Evolutionary conservation across 2,113 vertebrate genomes (phyloP).

Genomic region (Indicator maculatus): DNA sequence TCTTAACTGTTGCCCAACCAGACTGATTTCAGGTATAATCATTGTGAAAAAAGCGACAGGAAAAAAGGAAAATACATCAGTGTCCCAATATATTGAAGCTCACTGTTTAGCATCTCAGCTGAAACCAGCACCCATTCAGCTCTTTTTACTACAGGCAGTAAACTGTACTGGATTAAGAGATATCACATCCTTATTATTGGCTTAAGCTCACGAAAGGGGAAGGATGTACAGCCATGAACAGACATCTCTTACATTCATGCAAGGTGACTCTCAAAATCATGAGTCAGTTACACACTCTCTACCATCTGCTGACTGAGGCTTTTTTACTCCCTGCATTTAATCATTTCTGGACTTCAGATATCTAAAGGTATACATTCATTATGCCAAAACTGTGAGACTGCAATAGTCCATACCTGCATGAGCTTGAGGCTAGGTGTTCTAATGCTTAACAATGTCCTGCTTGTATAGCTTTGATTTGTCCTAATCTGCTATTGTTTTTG

Average conservation of each 20-base stretch:
- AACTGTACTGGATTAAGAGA: background rate
- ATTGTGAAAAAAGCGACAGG: background rate
- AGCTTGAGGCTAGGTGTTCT: background rate
- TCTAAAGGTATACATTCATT: background rate
- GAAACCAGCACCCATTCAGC: background rate
- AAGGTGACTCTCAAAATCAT: background rate
- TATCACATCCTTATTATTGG: background rate
- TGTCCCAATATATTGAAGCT: background rate
- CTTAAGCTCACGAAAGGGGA: background rate
- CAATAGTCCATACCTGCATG: background rate
- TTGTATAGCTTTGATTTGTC: background rate
- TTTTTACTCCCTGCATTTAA: background rate
- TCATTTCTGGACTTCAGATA: background rate
- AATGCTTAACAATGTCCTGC: background rate
- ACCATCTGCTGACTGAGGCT: background rate
- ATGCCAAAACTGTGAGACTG: background rate
- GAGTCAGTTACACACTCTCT: background rate
- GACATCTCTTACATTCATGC: background rate
- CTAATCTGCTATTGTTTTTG: background rate
- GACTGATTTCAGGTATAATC: background rate
- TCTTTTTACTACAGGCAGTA: background rate
- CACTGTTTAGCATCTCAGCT: background rate
- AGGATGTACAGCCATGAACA: background rate
- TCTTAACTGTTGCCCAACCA: background rate
- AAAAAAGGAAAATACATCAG: background rate